Evolutionary conservation across 2,797 vertebrate species (phyloP).

Genomic region (Lepilemur septentrionalis): DNA sequence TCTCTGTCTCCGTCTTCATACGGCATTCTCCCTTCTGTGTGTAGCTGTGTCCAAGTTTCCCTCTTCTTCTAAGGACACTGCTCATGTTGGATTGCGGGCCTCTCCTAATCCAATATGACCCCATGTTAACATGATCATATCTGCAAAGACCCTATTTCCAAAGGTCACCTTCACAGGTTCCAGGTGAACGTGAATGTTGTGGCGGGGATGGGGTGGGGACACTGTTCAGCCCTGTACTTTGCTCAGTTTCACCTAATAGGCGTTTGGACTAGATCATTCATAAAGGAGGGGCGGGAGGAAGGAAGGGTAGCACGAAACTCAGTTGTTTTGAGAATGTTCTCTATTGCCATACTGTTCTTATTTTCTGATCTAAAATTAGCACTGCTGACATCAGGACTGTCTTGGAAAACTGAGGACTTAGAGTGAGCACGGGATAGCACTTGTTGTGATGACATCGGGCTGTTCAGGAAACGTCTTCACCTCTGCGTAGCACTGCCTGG

Average conservation of each 20-base stretch:
- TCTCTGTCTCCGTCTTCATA: background rate
- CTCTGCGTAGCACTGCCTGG: rapidly evolving
- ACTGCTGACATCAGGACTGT: background rate
- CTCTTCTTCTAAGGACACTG: background rate
- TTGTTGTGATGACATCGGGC: background rate
- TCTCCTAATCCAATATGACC: background rate
- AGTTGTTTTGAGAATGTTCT: background rate
- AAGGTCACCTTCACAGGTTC: background rate
- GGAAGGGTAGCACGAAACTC: background rate
- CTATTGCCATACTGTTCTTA: background rate
- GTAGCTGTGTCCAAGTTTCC: background rate
- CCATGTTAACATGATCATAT: background rate
- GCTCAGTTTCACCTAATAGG: background rate
- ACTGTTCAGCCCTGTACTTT: background rate
- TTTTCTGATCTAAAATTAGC: background rate
- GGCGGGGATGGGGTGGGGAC: rapidly evolving
- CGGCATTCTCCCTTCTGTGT: background rate
- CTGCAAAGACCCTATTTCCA: background rate
- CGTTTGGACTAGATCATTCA: background rate
- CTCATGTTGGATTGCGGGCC: background rate
- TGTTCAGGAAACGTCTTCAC: background rate
- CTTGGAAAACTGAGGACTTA: background rate
- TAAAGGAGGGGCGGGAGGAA: background rate
- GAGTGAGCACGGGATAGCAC: background rate
- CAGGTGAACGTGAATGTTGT: background rate